phyloP scores from a whole-genome alignment of 2,797 vertebrate genomes.

The Adelosebastes latens region DNA sequence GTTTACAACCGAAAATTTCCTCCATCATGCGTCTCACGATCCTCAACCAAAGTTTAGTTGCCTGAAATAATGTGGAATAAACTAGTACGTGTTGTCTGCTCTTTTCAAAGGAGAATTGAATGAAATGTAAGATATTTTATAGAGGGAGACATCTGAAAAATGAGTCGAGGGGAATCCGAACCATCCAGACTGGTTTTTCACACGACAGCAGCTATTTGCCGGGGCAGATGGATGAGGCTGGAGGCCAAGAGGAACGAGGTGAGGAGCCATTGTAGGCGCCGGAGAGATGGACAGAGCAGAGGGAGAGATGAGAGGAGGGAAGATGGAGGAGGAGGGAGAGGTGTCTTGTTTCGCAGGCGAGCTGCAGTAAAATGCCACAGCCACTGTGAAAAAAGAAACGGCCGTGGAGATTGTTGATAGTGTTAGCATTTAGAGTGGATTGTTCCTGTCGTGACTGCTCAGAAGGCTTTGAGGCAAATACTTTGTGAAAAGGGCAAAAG shows the following conservation, averaged over 20 bases:
- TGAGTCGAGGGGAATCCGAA: neutral
- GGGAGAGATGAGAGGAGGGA: slow-evolving; percentile 39
- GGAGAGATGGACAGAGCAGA: slow-evolving; percentile 32
- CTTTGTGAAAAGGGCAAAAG: slow-evolving; percentile 46
- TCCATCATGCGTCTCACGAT: neutral
- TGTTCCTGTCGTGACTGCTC: slow-evolving; percentile 35
- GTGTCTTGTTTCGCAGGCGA: slow-evolving; percentile 43
- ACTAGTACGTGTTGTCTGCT: neutral
- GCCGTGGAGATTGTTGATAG: slow-evolving; percentile 32
- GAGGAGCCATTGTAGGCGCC: slow-evolving; percentile 33
- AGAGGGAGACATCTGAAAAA: neutral
- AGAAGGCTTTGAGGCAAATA: slow-evolving; percentile 24
- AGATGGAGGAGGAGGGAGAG: slow-evolving; percentile 47
- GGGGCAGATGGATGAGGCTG: slow-evolving; percentile 44
- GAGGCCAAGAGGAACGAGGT: slow-evolving; percentile 44
- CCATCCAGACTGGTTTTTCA: slow-evolving; percentile 29
- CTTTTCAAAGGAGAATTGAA: neutral
- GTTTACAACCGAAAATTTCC: neutral
- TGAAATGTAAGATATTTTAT: neutral
- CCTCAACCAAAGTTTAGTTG: neutral
- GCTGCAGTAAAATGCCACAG: slow-evolving; percentile 38
- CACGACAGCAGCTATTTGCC: slow-evolving; percentile 26
- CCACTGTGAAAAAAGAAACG: neutral
- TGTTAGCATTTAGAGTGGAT: slow-evolving; percentile 49
- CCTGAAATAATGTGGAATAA: neutral